Evolutionary conservation across 2,113 vertebrate species (phyloP).

Genomic region (Phainopepla nitens): DNA sequence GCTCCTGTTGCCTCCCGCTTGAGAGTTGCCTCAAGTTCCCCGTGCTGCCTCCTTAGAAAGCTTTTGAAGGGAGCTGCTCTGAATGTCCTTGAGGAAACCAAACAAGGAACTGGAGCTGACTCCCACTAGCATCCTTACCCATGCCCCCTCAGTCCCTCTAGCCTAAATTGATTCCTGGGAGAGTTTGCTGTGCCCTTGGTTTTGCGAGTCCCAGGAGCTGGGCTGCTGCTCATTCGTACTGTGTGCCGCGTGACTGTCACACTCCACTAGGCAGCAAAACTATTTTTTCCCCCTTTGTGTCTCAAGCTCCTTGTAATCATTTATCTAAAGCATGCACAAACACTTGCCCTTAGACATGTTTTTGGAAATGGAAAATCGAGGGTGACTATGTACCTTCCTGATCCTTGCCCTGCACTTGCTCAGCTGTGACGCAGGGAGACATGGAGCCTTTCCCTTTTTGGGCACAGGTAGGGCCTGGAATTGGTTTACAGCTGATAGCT

Average conservation of each 20-base stretch:
- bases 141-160: not conserved
- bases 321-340: not conserved
- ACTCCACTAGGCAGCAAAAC: not conserved
- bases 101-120: rapidly evolving
- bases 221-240: not conserved
- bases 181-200: not conserved
- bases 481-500: not conserved
- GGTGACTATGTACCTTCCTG: not conserved
- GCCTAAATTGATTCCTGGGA: not conserved
- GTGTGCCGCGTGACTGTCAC: not conserved
- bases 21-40: rapidly evolving
- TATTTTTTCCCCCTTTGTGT: constrained; percentile 18
- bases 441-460: not conserved
- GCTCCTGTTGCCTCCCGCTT: not conserved
- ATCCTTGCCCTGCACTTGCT: not conserved
- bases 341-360: not conserved
- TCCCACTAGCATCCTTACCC: not conserved
- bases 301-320: constrained; percentile 21
- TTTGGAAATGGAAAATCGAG: not conserved
- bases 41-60: not conserved
- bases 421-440: not conserved
- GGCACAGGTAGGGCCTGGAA: not conserved
- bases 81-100: not conserved
- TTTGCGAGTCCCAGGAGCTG: rapidly evolving
- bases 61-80: not conserved